Evolutionary conservation across 2,797 vertebrate genomes (phyloP), one percentile per base, ranked within the genome.

Genomic region (Muraenolepis orangiensis): DNA sequence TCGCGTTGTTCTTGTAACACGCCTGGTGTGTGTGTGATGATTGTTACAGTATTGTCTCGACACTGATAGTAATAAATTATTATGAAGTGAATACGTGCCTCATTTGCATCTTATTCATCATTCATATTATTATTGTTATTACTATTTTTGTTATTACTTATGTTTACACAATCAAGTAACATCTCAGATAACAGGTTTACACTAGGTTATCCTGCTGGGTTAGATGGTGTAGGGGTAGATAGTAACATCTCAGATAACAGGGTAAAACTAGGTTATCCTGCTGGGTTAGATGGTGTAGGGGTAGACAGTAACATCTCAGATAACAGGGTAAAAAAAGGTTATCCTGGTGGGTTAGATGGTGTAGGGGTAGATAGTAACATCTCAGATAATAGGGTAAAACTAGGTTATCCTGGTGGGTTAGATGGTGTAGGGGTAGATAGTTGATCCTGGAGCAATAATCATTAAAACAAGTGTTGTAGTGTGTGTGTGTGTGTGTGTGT

Each of bases 1-100:
- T 91, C 91, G 80, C 82, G 66, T 84, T 26, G n/a, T 26, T 14
- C 64, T 84, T n/a, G 71, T 72, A 85, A 38, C 84, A 85, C 83
- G 46, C 74, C 76, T 76, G 89, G 79, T 85, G 57, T 68, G 73
- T 70, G 80, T 82, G 86, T 74, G 75, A 80, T 88, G 86, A 79
- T 81, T 86, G 89, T 82, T 83, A 68, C 87, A 89, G 87, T 90
- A 70, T 84, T 81, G 73, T 86, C 67, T 83, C 74, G 82, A 82
- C 80, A 75, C 70, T 29, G 79, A 72, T 74, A 87, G 73, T 67
- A 93, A 93, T 94, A 94, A 93, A 94, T 90, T 81, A 84, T 87
- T 87, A 6, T 78, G 72, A 75, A 67, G 80, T 51, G 28, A 69
- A 70, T 77, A 11, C 2, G 67, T 73, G 6, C 18, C 14, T 74